These are phyloP conservation scores for Rhysida immarginata DNA, from an alignment of 1,140 invertebrate species.

Conservation along the genomic window DNA sequence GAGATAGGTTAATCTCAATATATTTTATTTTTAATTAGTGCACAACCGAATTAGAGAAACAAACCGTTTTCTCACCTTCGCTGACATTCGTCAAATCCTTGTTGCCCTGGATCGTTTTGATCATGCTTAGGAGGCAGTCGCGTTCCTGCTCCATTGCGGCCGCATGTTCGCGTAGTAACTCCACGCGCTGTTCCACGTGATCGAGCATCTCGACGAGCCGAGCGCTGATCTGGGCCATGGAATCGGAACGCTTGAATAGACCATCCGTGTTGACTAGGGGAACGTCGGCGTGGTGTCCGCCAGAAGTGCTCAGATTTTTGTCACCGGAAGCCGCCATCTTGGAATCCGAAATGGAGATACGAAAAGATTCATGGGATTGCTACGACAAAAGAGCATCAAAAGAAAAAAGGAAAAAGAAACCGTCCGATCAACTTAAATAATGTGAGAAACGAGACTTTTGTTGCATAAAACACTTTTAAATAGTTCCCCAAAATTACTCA, in stretches of 20 bases:
- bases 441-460: no score
- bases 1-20: no score
- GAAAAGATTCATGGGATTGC: not conserved
- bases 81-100: conserved; percentile 20
- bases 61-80: conserved; percentile 22
- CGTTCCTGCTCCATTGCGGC: conserved; percentile 22
- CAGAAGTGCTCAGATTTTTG: not conserved
- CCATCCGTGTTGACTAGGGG: not conserved
- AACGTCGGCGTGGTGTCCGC: not conserved
- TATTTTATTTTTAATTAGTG: no score
- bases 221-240: conserved; percentile 9
- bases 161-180: conserved; percentile 21
- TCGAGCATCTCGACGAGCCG: conserved; percentile 17
- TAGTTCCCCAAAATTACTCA: no score
- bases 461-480: no score
- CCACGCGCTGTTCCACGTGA: conserved; percentile 16
- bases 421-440: no score
- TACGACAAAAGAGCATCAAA: not conserved
- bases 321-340: not conserved
- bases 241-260: conserved; percentile 7
- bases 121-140: conserved; percentile 19
- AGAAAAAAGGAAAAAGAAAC: no score
- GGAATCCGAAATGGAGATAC: not conserved
- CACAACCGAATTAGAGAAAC: no score
- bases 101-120: conserved; percentile 20